Percentiles rank a stretch among this genome's conserved stretches.
These are phyloP conservation scores for Adelosebastes latens DNA, from an alignment of 2,797 vertebrate genomes.

Conservation along the genomic window DNA sequence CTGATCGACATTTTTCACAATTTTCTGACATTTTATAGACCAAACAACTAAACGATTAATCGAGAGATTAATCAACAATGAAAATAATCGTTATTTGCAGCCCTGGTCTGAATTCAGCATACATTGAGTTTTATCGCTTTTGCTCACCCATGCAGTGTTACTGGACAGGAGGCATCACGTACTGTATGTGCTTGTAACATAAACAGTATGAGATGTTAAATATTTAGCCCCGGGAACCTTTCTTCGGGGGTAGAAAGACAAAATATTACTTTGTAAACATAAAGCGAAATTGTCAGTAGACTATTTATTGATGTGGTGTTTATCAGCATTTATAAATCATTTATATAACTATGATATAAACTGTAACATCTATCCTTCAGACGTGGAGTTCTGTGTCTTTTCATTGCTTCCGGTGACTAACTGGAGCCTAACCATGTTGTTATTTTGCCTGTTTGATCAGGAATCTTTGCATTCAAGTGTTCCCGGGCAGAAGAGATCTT, in stretches of 20 bases:
- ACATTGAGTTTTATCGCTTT: neutral
- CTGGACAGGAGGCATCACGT: neutral
- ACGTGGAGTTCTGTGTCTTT: neutral
- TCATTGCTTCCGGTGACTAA: neutral
- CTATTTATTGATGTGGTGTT: neutral
- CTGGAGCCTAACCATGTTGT: neutral
- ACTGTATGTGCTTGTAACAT: neutral
- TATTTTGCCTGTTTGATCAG: slow-evolving; percentile 68
- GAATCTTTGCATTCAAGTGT: slow-evolving; percentile 99
- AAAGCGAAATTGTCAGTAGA: neutral
- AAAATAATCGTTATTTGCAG: too few relatives aligned
- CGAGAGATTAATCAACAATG: too few relatives aligned
- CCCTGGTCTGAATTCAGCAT: too few relatives aligned
- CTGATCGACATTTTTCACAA: too few relatives aligned
- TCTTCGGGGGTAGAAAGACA: neutral
- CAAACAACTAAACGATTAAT: too few relatives aligned
- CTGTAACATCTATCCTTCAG: neutral
- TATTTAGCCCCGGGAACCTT: neutral
- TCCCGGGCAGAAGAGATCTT: slow-evolving; percentile 97
- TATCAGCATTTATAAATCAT: neutral
- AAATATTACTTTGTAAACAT: neutral
- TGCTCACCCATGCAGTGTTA: neutral
- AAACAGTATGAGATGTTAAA: neutral
- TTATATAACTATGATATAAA: neutral
- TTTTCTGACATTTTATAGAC: too few relatives aligned